Base-by-base conservation (phyloP, 2,888 invertebrate species). In the Orthonevra nobilis region DNA sequence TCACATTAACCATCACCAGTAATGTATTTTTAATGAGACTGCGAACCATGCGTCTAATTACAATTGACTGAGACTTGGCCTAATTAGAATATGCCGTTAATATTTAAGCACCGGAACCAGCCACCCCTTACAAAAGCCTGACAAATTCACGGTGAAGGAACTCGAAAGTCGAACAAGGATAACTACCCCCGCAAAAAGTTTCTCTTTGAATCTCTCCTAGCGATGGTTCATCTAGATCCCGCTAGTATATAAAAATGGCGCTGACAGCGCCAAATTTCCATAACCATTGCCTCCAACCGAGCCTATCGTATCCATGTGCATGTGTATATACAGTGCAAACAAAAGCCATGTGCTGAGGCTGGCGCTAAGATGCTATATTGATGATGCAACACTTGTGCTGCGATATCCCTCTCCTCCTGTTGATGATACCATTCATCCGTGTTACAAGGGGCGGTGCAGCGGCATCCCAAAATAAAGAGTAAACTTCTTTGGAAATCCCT, bases 371-470 rank as follows among this genome's bases (percentile, higher is more conserved):
- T 19, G 40, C 46, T n/a, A n/a, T n/a, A n/a, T n/a, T 69, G 75
- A 70, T 79, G 77, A 79, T 79, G 79, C 79, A 79, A 79, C 73
- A 73, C 66, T 66, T 58, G 58, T 64, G 36, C 46, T 56, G 50
- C 42, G 32, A 64, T 60, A 61, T 40, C 19, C 54, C 42, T 44
- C 30, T 48, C 10, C n/a, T 64, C 52, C 63, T 52, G 54, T 64
- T 56, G 77, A 72, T 54, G 64, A 60, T 40, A 54, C 46, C 61
- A 46, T 68, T 56, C 60, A 54, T 56, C 32, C 30, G 30, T 54
- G 26, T 17, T 9, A 30, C 10, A 17, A 26, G 34, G 50, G 32
- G 38, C 26, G 40, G 36, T 58, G 54, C 56, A 60, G 48, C 34
- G 50, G 36, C 36, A 26, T 54, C 32, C 19, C n/a, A 40, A 68